Evolutionary conservation across 2,888 invertebrate species (phyloP), one percentile per base, ranked within the genome.

Genomic region (Tiliacea citrago): DNA sequence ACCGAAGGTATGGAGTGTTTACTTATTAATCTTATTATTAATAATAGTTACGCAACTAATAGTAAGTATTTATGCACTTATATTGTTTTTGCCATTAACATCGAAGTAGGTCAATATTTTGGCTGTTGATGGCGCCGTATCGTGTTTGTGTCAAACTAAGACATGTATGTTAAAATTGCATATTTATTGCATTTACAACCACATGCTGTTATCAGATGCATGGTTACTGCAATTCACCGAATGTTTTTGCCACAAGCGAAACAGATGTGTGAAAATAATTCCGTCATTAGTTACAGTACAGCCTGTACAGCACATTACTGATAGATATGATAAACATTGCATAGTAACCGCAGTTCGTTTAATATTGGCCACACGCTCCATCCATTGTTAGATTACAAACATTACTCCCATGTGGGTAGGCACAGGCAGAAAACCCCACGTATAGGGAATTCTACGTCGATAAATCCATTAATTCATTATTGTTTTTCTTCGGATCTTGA

Each of bases 1-100:
- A 84, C 74, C 68, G 45, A 42, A 78, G 72, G 75, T 51, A 55
- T 75, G 55, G 57, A 75, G 65, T 82, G 75, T 85, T 86, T 77
- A 82, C 71, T 29, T 29, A 29, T 29, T 29, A 29, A 29, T 68
- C n/a, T n/a, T 82, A 61, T 71, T 67, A 63, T 24, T 55, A 79
- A 78, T 39, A 39, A 39, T 39, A 39, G 7, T 70, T 86, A 72
- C 75, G 76, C 53, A 49, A 65, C 67, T 39, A 29, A 72, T 63
- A 75, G 45, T 82, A 53, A 77, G 72, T 80, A 76, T 68, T 51
- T 78, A 29, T 69, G 65, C 71, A 55, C 42, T 51, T 55, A 35
- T n/a, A 21, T 57, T 60, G 58, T 68, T 83, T 70, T 68, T 72
- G 16, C 12, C 57, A 42, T 53, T 53, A 53, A 72, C 35, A 66